Base-by-base conservation (phyloP, 2,113 vertebrate species). In the Sylvia atricapilla region DNA sequence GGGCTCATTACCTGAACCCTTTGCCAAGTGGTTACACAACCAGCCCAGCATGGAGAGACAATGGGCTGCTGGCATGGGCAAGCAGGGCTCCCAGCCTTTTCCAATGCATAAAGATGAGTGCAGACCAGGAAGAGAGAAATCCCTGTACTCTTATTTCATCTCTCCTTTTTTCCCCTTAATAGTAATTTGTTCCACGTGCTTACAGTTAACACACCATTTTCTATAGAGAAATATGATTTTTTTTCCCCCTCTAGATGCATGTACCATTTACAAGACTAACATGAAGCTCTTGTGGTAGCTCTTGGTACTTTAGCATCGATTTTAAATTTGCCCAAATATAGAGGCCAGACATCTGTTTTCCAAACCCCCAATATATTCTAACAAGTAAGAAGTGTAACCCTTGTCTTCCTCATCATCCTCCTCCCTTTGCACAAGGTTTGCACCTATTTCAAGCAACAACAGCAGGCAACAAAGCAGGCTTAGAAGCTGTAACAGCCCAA, bases 1-100 rank as follows among this genome's bases (percentile, higher is more conserved):
- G 80, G 84, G 75, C 87, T 97, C 50, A 31, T 97, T 96, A 92
- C 74, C 87, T 46, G 49, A 95, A 64, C 59, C 91, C 82, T 97
- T 92, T 84, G 75, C 82, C 49, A 75, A 49, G 86, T 76, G 91
- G 39, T 75, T 84, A 89, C 60, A 87, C 86, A 95, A 92, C 62
- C 74, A 90, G 85, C 93, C 82, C 78, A 64, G 59, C 76, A 35
- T 68, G 53, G 81, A 73, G 76, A 16, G 49, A 93, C 93, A 90
- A 47, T 55, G 20, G 50, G 70, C 62, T 96, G 79, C 53, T 47
- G 91, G 68, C 14, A 4, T 0, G 3, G 69, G 59, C 58, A 80
- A 62, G 41, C 44, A 69, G 7, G 44, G 56, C 72, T 87, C 81
- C 68, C 64, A 88, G 74, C 31, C 11, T 84, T 88, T 94, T 77